A percentile compares a stretch with the other conserved stretches of the same genome.
phyloP scores from a whole-genome alignment of 2,113 vertebrate genomes.

The Odontophorus gujanensis region DNA sequence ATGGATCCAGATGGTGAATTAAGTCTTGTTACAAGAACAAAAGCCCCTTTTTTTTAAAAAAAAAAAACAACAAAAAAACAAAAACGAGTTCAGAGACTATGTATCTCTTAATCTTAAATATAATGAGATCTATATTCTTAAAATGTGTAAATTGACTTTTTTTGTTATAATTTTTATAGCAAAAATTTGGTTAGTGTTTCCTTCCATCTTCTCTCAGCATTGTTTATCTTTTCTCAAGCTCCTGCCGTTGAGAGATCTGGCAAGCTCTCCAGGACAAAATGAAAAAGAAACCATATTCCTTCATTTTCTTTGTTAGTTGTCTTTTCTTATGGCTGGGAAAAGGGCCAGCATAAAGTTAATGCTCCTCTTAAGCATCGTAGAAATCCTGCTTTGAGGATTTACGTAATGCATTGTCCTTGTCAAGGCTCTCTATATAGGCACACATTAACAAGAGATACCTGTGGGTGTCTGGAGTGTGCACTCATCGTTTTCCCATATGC shows the following conservation, averaged over 20 bases:
- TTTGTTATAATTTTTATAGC: not conserved
- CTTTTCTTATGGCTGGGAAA: not conserved
- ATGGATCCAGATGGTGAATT: not conserved
- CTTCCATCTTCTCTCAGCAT: not conserved
- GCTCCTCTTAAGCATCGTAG: not conserved
- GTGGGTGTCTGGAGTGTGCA: not conserved
- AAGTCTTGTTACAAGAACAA: not conserved
- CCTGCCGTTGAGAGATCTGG: not conserved
- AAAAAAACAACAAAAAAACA: too few species aligned
- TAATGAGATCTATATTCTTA: not conserved
- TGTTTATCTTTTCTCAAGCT: conserved; percentile 32
- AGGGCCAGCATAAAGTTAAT: not conserved
- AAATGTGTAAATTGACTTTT: not conserved
- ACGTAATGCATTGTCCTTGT: not conserved
- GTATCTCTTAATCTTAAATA: not conserved
- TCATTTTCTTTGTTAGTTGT: not conserved
- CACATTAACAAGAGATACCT: not conserved
- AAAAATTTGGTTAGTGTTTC: not conserved
- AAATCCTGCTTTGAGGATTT: not conserved
- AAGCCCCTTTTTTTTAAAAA: not conserved
- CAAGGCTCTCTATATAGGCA: not conserved
- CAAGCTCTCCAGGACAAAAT: not conserved
- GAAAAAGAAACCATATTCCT: not conserved
- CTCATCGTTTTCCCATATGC: not conserved
- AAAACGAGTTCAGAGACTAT: not conserved